These are phyloP conservation scores for Athene cunicularia DNA, from an alignment of 2,113 vertebrate species.

Conservation along the genomic window DNA sequence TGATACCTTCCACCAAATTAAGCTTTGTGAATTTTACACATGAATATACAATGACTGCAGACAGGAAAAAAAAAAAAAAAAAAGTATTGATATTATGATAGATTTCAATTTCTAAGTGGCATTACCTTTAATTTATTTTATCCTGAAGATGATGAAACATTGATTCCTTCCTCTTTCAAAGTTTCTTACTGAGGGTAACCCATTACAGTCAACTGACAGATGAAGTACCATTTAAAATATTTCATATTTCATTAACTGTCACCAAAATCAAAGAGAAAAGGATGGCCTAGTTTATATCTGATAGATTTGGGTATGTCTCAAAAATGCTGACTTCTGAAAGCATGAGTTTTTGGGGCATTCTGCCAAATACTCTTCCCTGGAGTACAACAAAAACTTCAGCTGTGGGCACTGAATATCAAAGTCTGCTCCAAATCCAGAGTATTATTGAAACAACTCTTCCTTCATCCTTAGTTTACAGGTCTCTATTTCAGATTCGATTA, in stretches of 20 bases:
- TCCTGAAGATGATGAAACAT: not conserved
- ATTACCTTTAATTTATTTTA: not conserved
- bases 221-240: not conserved
- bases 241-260: not conserved
- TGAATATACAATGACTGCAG: not conserved
- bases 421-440: not conserved
- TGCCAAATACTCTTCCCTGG: not conserved
- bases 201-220: not conserved
- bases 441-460: not conserved
- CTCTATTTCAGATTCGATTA: not conserved
- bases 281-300: not conserved
- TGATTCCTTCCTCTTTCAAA: not conserved
- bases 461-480: not conserved
- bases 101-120: not conserved
- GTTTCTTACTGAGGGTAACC: not conserved
- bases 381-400: not conserved
- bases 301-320: not conserved
- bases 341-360: not conserved
- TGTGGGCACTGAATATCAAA: not conserved
- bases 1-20: not conserved
- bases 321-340: not conserved
- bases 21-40: not conserved
- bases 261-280: not conserved
- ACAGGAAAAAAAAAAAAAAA: not conserved
- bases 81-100: not conserved